These are phyloP conservation scores for Vireo altiloquus DNA, from an alignment of 2,113 vertebrate species.

Conservation along the genomic window DNA sequence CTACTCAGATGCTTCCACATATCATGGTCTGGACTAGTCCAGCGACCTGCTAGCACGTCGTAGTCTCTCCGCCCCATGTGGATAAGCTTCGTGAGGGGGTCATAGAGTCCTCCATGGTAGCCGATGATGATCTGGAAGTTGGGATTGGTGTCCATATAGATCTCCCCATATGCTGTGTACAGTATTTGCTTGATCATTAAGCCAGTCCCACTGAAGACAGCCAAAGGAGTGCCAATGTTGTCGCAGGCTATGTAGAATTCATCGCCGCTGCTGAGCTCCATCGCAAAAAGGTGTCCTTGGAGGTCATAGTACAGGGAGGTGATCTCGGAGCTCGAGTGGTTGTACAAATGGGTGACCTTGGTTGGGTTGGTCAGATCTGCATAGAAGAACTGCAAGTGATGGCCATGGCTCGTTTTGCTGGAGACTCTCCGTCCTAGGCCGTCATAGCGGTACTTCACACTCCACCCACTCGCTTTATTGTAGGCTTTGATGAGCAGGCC, in stretches of 20 bases:
- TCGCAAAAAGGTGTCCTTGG: constrained; percentile 95
- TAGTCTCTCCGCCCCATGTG: constrained; percentile 97
- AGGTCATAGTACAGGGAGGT: constrained; percentile 97
- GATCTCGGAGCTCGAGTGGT: constrained; percentile 97
- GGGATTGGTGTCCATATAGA: constrained; percentile 97
- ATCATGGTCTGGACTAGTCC: constrained; percentile 92
- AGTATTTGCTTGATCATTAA: constrained; percentile 97
- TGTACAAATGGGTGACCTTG: constrained; percentile 96
- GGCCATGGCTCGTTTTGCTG: constrained; percentile 83
- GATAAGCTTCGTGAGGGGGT: constrained; percentile 91
- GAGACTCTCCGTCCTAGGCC: constrained; percentile 93
- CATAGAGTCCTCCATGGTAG: constrained; percentile 94
- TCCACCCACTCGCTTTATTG: constrained; percentile 89
- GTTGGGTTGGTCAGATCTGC: constrained; percentile 93
- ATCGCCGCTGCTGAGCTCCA: constrained; percentile 94
- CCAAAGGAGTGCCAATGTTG: constrained; percentile 94
- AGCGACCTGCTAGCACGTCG: constrained; percentile 91
- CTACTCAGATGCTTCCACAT: constrained; percentile 91
- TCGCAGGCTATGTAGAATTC: constrained; percentile 98
- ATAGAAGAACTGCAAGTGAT: constrained; percentile 97
- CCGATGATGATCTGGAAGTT: constrained; percentile 91
- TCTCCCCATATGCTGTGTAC: constrained; percentile 94
- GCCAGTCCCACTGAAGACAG: constrained; percentile 94
- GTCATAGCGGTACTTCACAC: constrained; percentile 90
- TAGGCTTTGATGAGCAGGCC: constrained; percentile 90